Evolutionary conservation across 2,888 invertebrate species (phyloP), one percentile per base, ranked within the genome.

Genomic region (Gortyna flavago): DNA sequence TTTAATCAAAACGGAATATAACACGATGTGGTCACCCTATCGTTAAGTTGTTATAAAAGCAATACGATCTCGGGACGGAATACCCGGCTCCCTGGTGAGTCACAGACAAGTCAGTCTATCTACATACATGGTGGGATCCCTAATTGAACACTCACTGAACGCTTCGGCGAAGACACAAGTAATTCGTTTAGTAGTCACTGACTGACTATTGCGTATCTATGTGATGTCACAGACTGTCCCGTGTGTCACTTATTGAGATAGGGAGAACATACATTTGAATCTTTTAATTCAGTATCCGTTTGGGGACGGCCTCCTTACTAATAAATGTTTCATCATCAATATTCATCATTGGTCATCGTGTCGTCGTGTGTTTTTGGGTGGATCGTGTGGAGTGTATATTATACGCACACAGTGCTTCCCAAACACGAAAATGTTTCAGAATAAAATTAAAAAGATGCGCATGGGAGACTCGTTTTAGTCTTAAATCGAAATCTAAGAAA

Each of bases 131-230:
- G 6, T 48, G 16, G n/a, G 44, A n/a, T 51, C 21, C 11, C 0
- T 59, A 44, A 82, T 67, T 75, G 66, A 44, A 44, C 54, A 80
- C 13, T 83, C 77, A 83, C 21, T 18, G 18, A 32, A 41, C 44
- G 13, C 9, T 80, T 83, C 77, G 68, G 21, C 57, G 79, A 76
- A 68, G 5, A 59, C 57, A 29, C 44, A 13, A 54, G 44, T 38
- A 38, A 68, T 57, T 41, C 35, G 13, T 51, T 48, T 32, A 48
- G 4, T 35, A 54, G 7, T 48, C 66, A 13, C 29, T 41, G 41
- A 64, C 48, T 29, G n/a, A n/a, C 13, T n/a, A 8, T 9, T 48
- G 25, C 2, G 9, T 32, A 16, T 54, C 25, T 7, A 16, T n/a
- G 9, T 81, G 62, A 75, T n/a, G 48, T 66, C 81, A 75, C 35